Evolutionary conservation across 2,888 invertebrate genomes (phyloP).

Genomic region (Hirtodrosophila trivittata): DNA sequence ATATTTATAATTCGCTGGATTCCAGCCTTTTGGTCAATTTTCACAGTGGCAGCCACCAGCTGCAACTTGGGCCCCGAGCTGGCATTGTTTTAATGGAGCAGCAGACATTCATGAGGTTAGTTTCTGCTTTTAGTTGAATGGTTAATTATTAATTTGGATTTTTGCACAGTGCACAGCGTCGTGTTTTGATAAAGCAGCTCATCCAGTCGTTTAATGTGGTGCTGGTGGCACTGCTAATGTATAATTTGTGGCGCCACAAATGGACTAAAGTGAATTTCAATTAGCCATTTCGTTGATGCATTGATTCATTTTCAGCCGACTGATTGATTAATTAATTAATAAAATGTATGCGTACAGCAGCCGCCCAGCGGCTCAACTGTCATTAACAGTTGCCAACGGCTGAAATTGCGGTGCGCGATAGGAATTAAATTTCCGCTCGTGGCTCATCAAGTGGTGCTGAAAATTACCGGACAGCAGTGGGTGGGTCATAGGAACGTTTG

Average conservation of each 20-base stretch:
- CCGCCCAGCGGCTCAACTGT: constrained; percentile 45
- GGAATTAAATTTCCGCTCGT: constrained; percentile 58
- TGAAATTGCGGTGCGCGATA: constrained; percentile 26
- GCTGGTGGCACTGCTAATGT: constrained; percentile 80
- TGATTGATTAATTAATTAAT: constrained; percentile 73
- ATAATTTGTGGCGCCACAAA: constrained; percentile 82
- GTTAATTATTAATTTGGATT: constrained; percentile 6
- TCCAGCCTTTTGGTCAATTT: constrained; percentile 26
- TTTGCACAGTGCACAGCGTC: constrained; percentile 73
- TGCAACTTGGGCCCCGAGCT: constrained; percentile 51
- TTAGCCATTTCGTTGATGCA: constrained; percentile 52
- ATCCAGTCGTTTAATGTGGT: constrained; percentile 81
- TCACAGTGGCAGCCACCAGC: constrained; percentile 16
- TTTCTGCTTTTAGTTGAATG: constrained; percentile 2
- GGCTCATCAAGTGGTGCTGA: constrained; percentile 25
- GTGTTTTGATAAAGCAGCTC: constrained; percentile 73
- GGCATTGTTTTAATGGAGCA: constrained; percentile 55
- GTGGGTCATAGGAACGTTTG: constrained; percentile 5
- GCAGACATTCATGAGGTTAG: constrained; percentile 51
- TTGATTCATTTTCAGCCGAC: constrained; percentile 35
- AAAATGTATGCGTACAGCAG: constrained; percentile 24
- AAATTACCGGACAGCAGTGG: constrained; percentile 28
- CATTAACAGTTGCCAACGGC: constrained; percentile 51
- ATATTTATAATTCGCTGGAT: constrained; percentile 39
- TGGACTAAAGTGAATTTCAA: constrained; percentile 82